Base-by-base conservation (phyloP, 2,113 vertebrate species). In the Dendrocopos noguchii region DNA sequence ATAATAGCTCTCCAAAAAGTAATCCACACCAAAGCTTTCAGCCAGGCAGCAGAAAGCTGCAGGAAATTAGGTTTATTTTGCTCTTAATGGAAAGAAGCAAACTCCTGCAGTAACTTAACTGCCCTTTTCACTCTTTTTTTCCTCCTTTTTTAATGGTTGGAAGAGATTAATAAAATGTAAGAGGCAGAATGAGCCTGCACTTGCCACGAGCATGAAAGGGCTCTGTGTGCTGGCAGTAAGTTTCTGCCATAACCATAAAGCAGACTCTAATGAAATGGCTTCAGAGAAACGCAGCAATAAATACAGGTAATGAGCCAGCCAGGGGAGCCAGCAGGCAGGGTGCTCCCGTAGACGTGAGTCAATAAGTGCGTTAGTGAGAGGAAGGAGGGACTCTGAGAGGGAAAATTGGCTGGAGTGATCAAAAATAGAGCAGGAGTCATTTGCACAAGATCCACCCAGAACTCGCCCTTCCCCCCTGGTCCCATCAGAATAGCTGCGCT, bases 11-110 rank as follows among this genome's bases (percentile, higher is more conserved):
- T 92, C 80, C 83, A 46, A 94, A 95, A 94, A 88, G 53, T 77
- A 95, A 90, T 87, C 75, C 52, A 78, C 77, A 87, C 64, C 42
- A 92, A 84, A 88, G 84, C 73, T 94, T 93, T 87, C 65, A 94
- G n/a, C 50, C 88, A 67, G 84, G 90, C 93, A 84, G 82, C 16
- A 90, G n/a, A 93, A 88, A 90, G 61, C 70, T 94, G 47, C 55
- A 92, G 90, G 84, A 96, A 96, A 95, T 93, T 80, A 92, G 29
- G 24, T 93, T 90, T 93, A 91, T 80, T 94, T 93, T 94, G 60
- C 59, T 84, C 29, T 67, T 95, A 95, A 91, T 86, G 70, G 84
- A 84, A 87, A 80, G 42, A 94, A 24, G n/a, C 18, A 93, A 89
- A 91, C 83, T 71, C 27, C 61, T 90, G 19, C 70, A 90, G 27